Evolutionary conservation across 1,140 invertebrate genomes (phyloP).

Genomic region (Bombus cullumanus): DNA sequence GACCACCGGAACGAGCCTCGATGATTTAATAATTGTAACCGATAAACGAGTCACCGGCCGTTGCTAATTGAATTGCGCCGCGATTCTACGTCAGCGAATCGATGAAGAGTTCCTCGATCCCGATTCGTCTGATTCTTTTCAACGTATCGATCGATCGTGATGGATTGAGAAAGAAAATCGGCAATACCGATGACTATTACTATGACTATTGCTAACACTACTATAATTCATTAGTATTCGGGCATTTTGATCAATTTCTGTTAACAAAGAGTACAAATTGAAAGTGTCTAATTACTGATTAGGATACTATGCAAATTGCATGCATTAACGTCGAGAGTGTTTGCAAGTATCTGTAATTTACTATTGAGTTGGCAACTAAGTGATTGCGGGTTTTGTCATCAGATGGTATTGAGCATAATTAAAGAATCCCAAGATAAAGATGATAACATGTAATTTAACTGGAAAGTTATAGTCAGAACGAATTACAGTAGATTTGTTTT

Average conservation of each 20-base stretch:
- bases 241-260: too few species aligned
- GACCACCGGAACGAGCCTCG: conserved; percentile 7
- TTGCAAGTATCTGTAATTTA: not conserved
- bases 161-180: not conserved
- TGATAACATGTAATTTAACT: not conserved
- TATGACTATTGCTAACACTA: too few species aligned
- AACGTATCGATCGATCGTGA: not conserved
- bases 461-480: not conserved
- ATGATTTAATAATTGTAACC: conserved; percentile 53
- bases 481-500: not conserved
- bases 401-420: not conserved
- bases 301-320: not conserved
- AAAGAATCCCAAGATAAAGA: not conserved
- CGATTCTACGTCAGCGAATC: not conserved
- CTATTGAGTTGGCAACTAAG: too few species aligned
- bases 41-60: conserved; percentile 31
- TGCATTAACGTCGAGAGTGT: not conserved
- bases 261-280: too few species aligned
- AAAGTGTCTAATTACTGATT: not conserved
- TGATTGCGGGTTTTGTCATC: too few species aligned
- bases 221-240: too few species aligned
- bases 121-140: not conserved
- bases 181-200: too few species aligned
- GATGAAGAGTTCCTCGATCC: not conserved
- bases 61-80: conserved; percentile 35